Base-by-base conservation (phyloP, 1,140 invertebrate genomes). In the Solenopsis invicta region DNA sequence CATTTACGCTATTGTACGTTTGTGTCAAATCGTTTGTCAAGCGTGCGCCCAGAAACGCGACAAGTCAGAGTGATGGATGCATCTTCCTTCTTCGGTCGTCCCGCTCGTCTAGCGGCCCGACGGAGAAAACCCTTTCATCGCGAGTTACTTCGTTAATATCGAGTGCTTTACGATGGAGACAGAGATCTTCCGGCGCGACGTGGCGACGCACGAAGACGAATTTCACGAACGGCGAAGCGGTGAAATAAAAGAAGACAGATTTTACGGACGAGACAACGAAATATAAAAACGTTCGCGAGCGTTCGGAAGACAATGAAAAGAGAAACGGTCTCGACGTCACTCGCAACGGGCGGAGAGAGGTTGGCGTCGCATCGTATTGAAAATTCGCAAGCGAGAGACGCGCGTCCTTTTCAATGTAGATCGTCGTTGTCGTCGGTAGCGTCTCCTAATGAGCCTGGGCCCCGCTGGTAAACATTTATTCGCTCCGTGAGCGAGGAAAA, bases 381-480 rank as follows among this genome's bases (percentile, higher is more conserved):
- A 69, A 80, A 37, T 69, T 80, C 16, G 10, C 77, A 24, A 34
- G 34, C 5, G 6, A n/a, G 16, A 29, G 69, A 29, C 29, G 29
- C 29, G 29, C 29, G 34, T 29, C 52, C 87, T 88, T 89, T 89
- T 89, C 87, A 78, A 88, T 85, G 88, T 66, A 89, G 81, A 89
- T 88, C 56, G 45, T 16, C 21, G 54, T 48, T 2, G 37, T 59
- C 52, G 24, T 61, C 69, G 80, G 69, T 61, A 78, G 82, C 74
- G 34, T 66, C 59, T 8, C 74, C 61, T 67, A 67, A 78, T 52
- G 71, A 62, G 75, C 6, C n/a, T 29, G 37, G 12, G n/a, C n/a
- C n/a, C 6, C 52, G 61, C 69, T 85, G 48, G 67, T 87, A 88
- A 87, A 87, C 85, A 90, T 87, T 87, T 81, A 90, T 90, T 74